Evolutionary conservation across 2,113 vertebrate genomes (phyloP).

Genomic region (Mesembrinibis cayennensis): DNA sequence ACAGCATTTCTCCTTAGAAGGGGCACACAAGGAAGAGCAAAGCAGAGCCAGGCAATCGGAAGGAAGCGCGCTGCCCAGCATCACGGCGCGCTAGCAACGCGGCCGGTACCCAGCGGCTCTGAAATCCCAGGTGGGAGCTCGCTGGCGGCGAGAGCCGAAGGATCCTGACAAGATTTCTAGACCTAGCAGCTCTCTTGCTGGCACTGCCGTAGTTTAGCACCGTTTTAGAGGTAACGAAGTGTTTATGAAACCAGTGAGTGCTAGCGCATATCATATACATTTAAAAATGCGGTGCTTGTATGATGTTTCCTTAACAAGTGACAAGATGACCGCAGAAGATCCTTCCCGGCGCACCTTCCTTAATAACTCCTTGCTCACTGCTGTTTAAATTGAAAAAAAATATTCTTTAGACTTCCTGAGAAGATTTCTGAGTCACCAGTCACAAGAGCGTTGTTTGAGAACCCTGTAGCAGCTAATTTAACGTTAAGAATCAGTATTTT

Average conservation of each 20-base stretch:
- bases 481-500: not conserved
- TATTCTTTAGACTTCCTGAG: not conserved
- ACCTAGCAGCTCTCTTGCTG: not conserved
- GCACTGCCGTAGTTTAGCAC: not conserved
- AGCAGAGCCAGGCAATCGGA: not conserved
- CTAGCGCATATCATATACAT: not conserved
- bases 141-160: not conserved
- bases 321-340: not conserved
- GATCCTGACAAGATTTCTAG: not conserved
- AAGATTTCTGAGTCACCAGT: slow-evolving; percentile 36
- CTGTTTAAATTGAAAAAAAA: not conserved
- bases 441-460: not conserved
- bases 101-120: rapidly evolving
- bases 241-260: not conserved
- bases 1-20: not conserved
- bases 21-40: not conserved
- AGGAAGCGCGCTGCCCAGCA: not conserved
- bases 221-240: not conserved
- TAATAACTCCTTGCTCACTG: not conserved
- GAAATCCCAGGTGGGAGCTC: not conserved
- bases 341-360: not conserved
- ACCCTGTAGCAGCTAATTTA: not conserved
- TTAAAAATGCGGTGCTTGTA: not conserved
- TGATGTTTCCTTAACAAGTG: not conserved
- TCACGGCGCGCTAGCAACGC: not conserved